phyloP scores from a whole-genome alignment of 2,113 vertebrate species.

The Psittacula cyanocephala region DNA sequence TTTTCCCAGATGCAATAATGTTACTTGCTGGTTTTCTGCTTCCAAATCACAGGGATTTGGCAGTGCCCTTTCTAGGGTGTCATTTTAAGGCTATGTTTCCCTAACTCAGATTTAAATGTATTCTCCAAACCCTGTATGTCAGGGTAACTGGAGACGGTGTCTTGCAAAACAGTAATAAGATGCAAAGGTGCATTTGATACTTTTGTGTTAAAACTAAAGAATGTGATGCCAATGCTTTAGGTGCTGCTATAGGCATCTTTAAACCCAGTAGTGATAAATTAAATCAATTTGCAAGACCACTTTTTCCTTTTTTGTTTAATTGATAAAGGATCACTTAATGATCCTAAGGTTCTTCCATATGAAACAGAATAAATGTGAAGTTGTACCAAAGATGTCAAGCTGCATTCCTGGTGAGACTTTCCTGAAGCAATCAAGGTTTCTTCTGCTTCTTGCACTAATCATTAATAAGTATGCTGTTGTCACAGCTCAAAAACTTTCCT shows the following conservation, averaged over 20 bases:
- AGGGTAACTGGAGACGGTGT: not conserved
- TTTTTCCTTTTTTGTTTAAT: not conserved
- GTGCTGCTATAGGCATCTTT: not conserved
- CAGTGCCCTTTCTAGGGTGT: not conserved
- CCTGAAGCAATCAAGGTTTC: conserved; percentile 43
- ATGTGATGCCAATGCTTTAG: not conserved
- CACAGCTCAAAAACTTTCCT: conserved; percentile 80
- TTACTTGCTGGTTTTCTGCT: not conserved
- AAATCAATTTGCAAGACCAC: not conserved
- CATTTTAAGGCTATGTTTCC: not conserved
- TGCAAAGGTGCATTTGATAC: not conserved
- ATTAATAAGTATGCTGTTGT: conserved; percentile 76
- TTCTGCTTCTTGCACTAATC: conserved; percentile 75
- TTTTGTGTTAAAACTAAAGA: not conserved
- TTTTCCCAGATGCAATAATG: not conserved
- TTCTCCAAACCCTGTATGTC: not conserved
- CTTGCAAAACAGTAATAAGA: not conserved
- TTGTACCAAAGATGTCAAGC: conserved; percentile 1
- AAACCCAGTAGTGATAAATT: not conserved
- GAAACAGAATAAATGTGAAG: conserved; percentile 28
- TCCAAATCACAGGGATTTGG: not conserved
- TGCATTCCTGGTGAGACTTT: conserved; percentile 61
- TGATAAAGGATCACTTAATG: not conserved
- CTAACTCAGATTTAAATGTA: not conserved
- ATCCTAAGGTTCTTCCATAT: not conserved